These are phyloP conservation scores for Uloborus plumipes DNA, from an alignment of 2,888 invertebrate genomes.

Conservation along the genomic window DNA sequence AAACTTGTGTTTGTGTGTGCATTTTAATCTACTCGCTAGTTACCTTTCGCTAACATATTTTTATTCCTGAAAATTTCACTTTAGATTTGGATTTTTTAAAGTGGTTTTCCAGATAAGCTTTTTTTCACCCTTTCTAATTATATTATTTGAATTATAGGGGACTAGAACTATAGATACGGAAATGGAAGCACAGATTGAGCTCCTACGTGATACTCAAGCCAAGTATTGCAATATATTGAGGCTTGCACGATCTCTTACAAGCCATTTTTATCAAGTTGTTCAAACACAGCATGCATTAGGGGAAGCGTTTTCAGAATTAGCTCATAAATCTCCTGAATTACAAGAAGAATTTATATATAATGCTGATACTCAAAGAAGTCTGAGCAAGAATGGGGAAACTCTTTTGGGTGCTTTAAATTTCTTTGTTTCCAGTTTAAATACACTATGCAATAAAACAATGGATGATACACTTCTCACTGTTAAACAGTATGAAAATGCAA, in stretches of 20 bases:
- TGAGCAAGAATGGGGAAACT: conserved; percentile 93
- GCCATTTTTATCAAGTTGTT: conserved; percentile 89
- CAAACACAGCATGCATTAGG: conserved; percentile 89
- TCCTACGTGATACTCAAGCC: conserved; percentile 91
- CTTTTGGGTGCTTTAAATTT: conserved; percentile 90
- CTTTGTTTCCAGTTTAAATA: conserved; percentile 95
- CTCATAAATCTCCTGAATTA: conserved; percentile 95
- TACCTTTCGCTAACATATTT: no score
- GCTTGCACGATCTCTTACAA: conserved; percentile 85
- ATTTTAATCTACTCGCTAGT: no score
- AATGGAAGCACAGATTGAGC: conserved; percentile 93
- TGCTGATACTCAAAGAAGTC: conserved; percentile 93
- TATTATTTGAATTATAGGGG: conserved; percentile 34
- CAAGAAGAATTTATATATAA: conserved; percentile 95
- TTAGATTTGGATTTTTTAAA: neutral
- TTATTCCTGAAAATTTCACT: no score
- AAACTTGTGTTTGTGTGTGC: no score
- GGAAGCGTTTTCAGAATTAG: conserved; percentile 93
- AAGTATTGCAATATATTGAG: conserved; percentile 86
- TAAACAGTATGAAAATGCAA: conserved; percentile 82
- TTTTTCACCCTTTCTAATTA: neutral
- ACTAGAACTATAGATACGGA: conserved; percentile 77
- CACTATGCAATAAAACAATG: conserved; percentile 96
- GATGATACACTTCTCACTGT: conserved; percentile 90
- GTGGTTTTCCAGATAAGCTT: neutral